phyloP scores from a whole-genome alignment of 2,113 vertebrate species.

The Ceyx margarethae region DNA sequence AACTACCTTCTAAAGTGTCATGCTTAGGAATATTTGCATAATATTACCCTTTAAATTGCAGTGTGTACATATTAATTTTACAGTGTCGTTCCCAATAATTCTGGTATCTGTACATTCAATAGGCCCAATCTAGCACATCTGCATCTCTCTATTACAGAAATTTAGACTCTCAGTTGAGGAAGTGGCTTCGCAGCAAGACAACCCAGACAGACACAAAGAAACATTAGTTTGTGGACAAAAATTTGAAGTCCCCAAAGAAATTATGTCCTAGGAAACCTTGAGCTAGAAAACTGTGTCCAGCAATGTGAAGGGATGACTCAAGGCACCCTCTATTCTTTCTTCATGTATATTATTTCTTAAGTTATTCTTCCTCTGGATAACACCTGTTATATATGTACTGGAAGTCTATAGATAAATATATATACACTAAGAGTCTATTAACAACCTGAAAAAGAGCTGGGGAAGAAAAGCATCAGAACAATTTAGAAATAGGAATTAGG shows the following conservation, averaged over 20 bases:
- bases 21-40: constrained; percentile 51
- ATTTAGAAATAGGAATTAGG: background rate
- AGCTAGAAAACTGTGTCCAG: background rate
- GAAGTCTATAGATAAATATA: background rate
- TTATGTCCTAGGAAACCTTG: background rate
- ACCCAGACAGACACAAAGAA: background rate
- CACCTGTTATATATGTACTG: background rate
- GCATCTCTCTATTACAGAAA: background rate
- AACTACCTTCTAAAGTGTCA: constrained; percentile 25
- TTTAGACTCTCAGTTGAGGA: background rate
- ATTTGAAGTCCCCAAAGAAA: background rate
- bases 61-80: constrained; percentile 18
- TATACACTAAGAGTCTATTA: background rate
- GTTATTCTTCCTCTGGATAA: background rate
- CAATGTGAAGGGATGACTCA: background rate
- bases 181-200: background rate
- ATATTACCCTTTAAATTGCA: constrained; percentile 33
- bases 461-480: background rate
- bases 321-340: background rate
- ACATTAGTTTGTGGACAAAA: background rate
- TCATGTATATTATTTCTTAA: background rate
- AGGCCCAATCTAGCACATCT: background rate
- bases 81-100: background rate
- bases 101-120: background rate
- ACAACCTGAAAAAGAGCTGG: background rate